Percentiles rank a stretch among this genome's conserved stretches.
Conservation (phyloP, 2,113 vertebrate genomes). For the Collichthys lucidus region DNA sequence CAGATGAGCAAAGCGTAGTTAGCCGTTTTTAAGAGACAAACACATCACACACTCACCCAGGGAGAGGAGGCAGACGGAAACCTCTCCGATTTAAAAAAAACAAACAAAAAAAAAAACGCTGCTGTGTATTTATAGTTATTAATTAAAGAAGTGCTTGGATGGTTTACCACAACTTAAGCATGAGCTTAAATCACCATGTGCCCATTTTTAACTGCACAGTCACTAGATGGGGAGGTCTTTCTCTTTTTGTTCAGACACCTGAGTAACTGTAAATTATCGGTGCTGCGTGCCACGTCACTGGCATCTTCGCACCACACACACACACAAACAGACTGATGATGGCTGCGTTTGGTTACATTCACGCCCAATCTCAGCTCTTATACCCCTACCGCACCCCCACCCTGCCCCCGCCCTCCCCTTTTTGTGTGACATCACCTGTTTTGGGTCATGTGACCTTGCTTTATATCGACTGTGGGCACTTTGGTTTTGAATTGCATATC, state of each 20-base stretch:
- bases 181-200: constrained; percentile 92
- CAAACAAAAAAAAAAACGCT: constrained; percentile 81
- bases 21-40: constrained; percentile 84
- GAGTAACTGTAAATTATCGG: constrained; percentile 61
- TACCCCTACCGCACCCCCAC: neutral
- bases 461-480: constrained; percentile 76
- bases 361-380: constrained; percentile 37
- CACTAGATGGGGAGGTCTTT: constrained; percentile 61
- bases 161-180: constrained; percentile 99
- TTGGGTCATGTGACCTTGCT: constrained; percentile 81
- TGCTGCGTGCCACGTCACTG: constrained; percentile 57
- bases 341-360: constrained; percentile 60
- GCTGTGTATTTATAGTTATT: constrained; percentile 99
- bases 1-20: constrained; percentile 86
- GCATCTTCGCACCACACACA: constrained; percentile 59
- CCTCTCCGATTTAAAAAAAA: constrained; percentile 84
- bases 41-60: constrained; percentile 92
- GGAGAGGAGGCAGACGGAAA: constrained; percentile 88
- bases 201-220: constrained; percentile 79
- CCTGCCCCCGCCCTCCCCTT: constrained; percentile 5
- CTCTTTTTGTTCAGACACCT: constrained; percentile 49
- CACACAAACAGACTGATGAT: constrained; percentile 79
- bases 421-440: constrained; percentile 76
- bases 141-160: constrained; percentile 99
- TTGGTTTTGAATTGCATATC: constrained; percentile 76